Base-by-base conservation (phyloP, 2,888 invertebrate genomes). In the Platycnemis pennipes region DNA sequence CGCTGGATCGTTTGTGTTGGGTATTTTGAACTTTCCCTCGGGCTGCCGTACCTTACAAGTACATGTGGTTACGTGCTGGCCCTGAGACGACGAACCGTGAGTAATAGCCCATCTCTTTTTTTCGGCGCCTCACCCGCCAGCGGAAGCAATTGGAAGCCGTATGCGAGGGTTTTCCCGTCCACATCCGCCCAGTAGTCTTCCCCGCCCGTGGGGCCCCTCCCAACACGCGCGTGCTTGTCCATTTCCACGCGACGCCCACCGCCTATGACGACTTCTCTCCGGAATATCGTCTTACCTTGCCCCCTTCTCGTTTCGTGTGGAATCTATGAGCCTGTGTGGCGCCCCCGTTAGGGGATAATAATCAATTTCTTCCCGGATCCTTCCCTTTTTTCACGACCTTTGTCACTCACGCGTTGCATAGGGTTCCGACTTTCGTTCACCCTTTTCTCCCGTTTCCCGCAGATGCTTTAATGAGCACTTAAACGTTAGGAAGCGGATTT, bases 111-210 rank as follows among this genome's bases (percentile, higher is more conserved):
- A 11, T 2, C n/a, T 56, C 91, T 31, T 26, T 91, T 63, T 53
- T 89, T 26, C 22, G 53, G n/a, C 22, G 16, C 42, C 56, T 42
- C 37, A 2, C 31, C 49, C 42, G 13, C n/a, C 44, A 63, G 44
- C 91, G 91, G 91, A 91, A 91, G 91, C 91, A 31, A 91, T 91
- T 63, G 91, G 91, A 91, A 91, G 91, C 91, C 91, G 91, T 91
- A 91, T 56, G 63, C n/a, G 87, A 87, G 44, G 87, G 45, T 77
- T 77, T 63, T 37, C 77, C 77, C 87, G 87, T 87, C 87, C 87
- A 87, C 87, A 45, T 87, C 87, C 87, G 87, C 87, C 46, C 87
- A 46, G 44, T 46, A 87, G 87, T 87, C 87, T 87, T 87, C 87
- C 87, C 19, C 46, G 87, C 87, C 87, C 87, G 87, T 45, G 87